Base-by-base conservation (phyloP, 2,113 vertebrate species). In the Tor tambroides region DNA sequence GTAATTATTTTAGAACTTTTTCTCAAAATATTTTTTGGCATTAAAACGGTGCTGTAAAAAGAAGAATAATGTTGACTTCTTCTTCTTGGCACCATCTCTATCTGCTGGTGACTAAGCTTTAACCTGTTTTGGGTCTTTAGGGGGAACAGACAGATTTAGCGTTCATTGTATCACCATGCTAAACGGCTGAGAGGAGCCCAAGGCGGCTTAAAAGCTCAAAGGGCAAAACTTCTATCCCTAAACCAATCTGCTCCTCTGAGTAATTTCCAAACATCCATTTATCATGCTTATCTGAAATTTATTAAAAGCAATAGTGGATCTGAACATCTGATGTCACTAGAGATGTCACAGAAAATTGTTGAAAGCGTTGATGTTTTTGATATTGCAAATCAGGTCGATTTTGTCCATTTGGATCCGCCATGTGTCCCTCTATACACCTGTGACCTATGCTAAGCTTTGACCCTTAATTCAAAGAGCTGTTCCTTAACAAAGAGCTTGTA, bases 181-280 rank as follows among this genome's bases (percentile, higher is more conserved):
- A 67, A 83, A 69, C n/a, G 80, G 61, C 63, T 83, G 41, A 83
- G 78, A 80, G 32, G 54, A 61, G 54, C 59, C 21, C 79, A 81
- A 59, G 32, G 23, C 80, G 11, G 61, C 67, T 84, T 51, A 41
- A 54, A 51, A 35, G 67, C 5, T 35, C 65, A 56, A 12, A 56
- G 26, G 63, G 63, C 46, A 71, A 30, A 72, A 35, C 82, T 35
- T 72, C 43, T 56, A 84, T 84, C 65, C 65, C 65, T 84, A 84
- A 84, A 71, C 46, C 81, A 72, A 72, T 72, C 82, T 84, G 82
- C 28, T 72, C 46, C 12, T 51, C 65, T 8, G 10, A 32, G 12
- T 15, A 72, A 72, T 83, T 72, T 83, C 38, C 41, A 5, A 41
- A 19, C 38, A 63, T 49, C 61, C 30, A 69, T 83, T 54, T 51